phyloP scores from a whole-genome alignment of 2,113 vertebrate genomes.

The Rafetus swinhoei region DNA sequence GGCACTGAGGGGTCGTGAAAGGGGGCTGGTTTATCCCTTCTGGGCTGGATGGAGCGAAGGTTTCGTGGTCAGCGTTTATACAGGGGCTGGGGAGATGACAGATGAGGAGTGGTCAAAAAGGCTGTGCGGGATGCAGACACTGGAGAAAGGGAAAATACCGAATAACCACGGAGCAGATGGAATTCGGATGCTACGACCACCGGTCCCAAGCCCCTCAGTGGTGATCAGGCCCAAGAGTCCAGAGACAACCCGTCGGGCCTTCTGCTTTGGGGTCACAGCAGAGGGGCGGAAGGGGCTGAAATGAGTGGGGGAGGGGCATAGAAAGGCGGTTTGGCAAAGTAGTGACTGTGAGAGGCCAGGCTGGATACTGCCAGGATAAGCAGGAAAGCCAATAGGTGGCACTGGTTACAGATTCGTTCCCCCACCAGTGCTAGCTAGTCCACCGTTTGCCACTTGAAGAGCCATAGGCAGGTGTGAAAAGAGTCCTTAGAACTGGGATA shows the following conservation, averaged over 20 bases:
- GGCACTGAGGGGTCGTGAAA: not conserved
- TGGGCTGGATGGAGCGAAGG: not conserved
- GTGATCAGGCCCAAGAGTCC: not conserved
- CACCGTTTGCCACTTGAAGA: not conserved
- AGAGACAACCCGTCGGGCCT: not conserved
- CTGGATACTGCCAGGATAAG: not conserved
- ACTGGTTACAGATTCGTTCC: not conserved
- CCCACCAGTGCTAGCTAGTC: not conserved
- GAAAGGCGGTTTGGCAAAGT: not conserved
- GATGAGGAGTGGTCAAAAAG: not conserved
- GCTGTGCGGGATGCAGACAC: not conserved
- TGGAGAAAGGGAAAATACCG: not conserved
- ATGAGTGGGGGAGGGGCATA: not conserved
- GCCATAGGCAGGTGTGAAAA: not conserved
- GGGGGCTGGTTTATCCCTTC: too few relatives aligned
- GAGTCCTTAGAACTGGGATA: not conserved
- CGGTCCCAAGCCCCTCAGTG: not conserved
- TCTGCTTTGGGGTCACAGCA: not conserved
- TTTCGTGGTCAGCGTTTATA: not conserved
- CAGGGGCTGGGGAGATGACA: not conserved
- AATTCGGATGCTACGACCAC: not conserved
- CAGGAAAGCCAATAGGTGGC: accelerated
- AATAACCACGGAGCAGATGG: not conserved
- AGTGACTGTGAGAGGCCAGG: not conserved
- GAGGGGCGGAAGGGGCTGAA: not conserved